phyloP scores from a whole-genome alignment of 2,888 invertebrate species.

The Nipponacmea schrenckii region DNA sequence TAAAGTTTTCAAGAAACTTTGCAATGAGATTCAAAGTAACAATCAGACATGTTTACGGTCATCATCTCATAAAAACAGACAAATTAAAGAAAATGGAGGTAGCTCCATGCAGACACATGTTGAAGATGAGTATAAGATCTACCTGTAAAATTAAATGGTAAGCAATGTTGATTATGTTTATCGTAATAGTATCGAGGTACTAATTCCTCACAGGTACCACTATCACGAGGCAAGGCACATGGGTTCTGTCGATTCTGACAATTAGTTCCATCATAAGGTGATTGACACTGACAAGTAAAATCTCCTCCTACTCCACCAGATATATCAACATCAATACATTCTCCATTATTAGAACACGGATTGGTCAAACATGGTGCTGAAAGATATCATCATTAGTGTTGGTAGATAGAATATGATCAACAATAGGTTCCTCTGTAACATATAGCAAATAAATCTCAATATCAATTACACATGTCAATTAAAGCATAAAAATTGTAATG shows the following conservation, averaged over 20 bases:
- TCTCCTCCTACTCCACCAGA: constrained; percentile 18
- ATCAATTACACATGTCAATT: background rate
- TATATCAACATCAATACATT: constrained; percentile 40
- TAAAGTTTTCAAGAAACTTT: too few relatives aligned
- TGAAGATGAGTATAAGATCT: background rate
- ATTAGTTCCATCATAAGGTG: constrained; percentile 51
- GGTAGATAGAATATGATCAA: constrained; percentile 8
- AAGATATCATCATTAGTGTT: background rate
- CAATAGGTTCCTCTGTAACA: background rate
- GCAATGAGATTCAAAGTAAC: too few relatives aligned
- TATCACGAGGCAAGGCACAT: constrained; percentile 53
- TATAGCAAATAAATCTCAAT: background rate
- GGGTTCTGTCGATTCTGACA: constrained; percentile 57
- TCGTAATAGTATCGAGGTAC: constrained; percentile 55
- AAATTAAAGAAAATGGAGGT: too few relatives aligned
- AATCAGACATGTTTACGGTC: too few relatives aligned
- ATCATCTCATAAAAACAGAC: too few relatives aligned
- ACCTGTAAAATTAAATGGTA: constrained; percentile 57
- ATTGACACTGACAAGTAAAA: constrained; percentile 52
- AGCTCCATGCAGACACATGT: too few relatives aligned
- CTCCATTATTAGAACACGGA: constrained; percentile 57
- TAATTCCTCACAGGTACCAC: constrained; percentile 50
- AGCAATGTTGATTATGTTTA: constrained; percentile 50
- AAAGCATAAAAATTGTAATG: background rate
- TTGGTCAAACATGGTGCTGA: constrained; percentile 51